Evolutionary conservation across 2,888 invertebrate genomes (phyloP), one percentile per base, ranked within the genome.

Genomic region (Thecocarcelia acutangulata): DNA sequence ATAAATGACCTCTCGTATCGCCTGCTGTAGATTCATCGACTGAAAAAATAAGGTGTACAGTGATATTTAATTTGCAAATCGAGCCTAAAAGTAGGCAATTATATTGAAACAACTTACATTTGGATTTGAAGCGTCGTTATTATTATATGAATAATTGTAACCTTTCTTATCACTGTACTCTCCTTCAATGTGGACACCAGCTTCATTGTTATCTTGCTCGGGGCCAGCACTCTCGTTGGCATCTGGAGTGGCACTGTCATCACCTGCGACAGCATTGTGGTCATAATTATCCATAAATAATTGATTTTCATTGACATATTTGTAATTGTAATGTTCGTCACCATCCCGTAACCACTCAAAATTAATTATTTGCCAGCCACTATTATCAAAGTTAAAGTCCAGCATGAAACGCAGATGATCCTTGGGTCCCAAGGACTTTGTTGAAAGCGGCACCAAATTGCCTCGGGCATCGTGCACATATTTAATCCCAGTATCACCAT

Each of bases 271-370:
- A 1, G 3, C 44, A 28, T 42, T 19, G 42, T 72, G 40, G 8
- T 19, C 15, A 50, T 75, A 37, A 37, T 56, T 9, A 4, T 13
- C 28, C 17, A 17, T 44, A 59, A 75, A 81, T 84, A 92, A 92
- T 42, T 92, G 93, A 83, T 93, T 91, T 54, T 91, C 92, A 28
- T 93, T 92, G 84, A 93, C 92, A 85, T 88, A 90, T 72, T 87
- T 87, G 44, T 87, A 90, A 8, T 86, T 84, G 1, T 83, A 85
- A 8, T 84, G 77, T 8, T 86, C 87, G 37, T 86, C 87, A 24
- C 86, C 90, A 64, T 90, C 89, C 4, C 87, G 86, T 2, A 87
- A 77, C 88, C 90, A 89, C 3, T 90, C 86, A 21, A 90, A 89
- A 37, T 88, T 86, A 0, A 90, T 87, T 1, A 90, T 88, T 78